Conservation (phyloP, 2,888 invertebrate genomes). For the Amorpha juglandis region DNA sequence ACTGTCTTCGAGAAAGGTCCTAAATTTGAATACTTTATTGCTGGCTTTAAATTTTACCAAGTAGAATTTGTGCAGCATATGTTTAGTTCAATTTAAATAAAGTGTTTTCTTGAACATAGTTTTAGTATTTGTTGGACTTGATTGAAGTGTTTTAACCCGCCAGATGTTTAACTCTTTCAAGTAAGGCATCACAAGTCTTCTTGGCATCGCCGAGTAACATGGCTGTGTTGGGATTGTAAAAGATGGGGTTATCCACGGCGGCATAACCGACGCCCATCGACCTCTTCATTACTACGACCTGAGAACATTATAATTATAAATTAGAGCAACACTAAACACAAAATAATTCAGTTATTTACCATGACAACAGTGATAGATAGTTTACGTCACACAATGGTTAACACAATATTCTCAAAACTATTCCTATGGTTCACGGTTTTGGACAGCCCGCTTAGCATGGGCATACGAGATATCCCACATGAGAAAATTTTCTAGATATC, state of each 20-base stretch:
- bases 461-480: no score
- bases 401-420: no score
- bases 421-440: no score
- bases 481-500: no score
- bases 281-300: slow-evolving; percentile 96
- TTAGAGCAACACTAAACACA: background rate
- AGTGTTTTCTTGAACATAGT: background rate
- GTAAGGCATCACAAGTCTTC: slow-evolving; percentile 93
- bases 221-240: slow-evolving; percentile 94
- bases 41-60: background rate
- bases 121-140: background rate
- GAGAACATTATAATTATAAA: slow-evolving; percentile 16
- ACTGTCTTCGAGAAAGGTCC: background rate
- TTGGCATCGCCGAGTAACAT: slow-evolving; percentile 96
- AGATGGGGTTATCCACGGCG: slow-evolving; percentile 96
- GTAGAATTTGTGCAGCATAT: slow-evolving; percentile 11
- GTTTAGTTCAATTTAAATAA: background rate
- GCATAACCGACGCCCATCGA: slow-evolving; percentile 95
- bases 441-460: no score
- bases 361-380: background rate
- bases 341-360: background rate
- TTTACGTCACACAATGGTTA: no score
- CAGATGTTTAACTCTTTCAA: slow-evolving; percentile 85
- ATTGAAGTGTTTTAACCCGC: slow-evolving; percentile 45
- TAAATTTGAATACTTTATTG: background rate